phyloP scores from a whole-genome alignment of 2,888 invertebrate species.

The Folsomia manolachei region DNA sequence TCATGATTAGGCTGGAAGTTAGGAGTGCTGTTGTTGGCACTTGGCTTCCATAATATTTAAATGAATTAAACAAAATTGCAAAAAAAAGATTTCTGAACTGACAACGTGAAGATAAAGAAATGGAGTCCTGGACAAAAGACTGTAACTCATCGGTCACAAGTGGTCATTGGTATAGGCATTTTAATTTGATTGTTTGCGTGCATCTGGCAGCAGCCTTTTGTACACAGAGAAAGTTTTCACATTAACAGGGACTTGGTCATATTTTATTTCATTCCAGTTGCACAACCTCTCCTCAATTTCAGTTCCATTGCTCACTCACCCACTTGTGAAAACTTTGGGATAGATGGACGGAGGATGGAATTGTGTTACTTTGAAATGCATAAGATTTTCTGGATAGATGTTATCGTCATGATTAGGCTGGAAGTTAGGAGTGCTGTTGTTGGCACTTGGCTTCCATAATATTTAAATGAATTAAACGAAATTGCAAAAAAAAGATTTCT shows the following conservation, averaged over 20 bases:
- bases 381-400: not conserved
- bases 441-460: not conserved
- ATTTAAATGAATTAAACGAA: not conserved
- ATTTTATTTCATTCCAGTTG: too few relatives aligned
- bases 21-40: not conserved
- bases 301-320: too few relatives aligned
- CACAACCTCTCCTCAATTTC: too few relatives aligned
- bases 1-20: not conserved
- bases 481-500: too few relatives aligned
- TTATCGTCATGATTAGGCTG: not conserved
- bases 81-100: too few relatives aligned
- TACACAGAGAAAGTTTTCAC: constrained; percentile 19
- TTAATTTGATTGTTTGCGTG: too few relatives aligned
- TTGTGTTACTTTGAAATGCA: not conserved
- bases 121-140: too few relatives aligned
- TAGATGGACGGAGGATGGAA: not conserved
- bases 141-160: too few relatives aligned
- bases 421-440: not conserved
- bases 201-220: too few relatives aligned
- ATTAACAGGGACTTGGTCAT: constrained; percentile 6
- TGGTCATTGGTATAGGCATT: too few relatives aligned
- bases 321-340: too few relatives aligned
- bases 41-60: not conserved
- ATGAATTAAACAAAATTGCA: not conserved
- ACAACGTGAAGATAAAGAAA: too few relatives aligned